phyloP scores from a whole-genome alignment of 2,888 invertebrate species.

The Limnephilus rhombicus region DNA sequence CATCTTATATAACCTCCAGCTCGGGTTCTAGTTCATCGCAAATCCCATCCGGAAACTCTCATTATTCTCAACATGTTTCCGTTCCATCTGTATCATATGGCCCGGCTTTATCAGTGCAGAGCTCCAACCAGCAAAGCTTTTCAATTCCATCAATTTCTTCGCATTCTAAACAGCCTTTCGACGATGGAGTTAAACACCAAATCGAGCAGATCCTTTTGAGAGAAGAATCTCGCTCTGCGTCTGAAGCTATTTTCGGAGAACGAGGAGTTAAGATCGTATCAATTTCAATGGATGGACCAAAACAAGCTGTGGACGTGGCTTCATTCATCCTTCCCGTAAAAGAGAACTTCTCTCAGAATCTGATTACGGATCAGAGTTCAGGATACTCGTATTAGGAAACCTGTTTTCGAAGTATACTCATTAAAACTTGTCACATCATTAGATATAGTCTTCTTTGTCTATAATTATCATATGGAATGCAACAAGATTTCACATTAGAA shows the following conservation, averaged over 20 bases:
- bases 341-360: conserved; percentile 2
- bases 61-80: neutral
- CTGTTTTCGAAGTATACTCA: neutral
- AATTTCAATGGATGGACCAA: conserved; percentile 42
- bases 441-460: neutral
- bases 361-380: neutral
- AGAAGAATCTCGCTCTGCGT: conserved; percentile 45
- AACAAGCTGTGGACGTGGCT: conserved; percentile 14
- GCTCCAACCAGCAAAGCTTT: neutral
- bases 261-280: neutral
- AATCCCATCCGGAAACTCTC: neutral
- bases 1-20: neutral
- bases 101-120: neutral
- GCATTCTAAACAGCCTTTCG: conserved; percentile 29
- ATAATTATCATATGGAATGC: neutral
- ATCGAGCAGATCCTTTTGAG: conserved; percentile 47
- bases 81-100: neutral
- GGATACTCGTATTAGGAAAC: neutral
- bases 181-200: conserved; percentile 18
- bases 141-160: neutral
- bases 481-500: neutral
- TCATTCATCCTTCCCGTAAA: conserved; percentile 28
- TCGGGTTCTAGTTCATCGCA: neutral
- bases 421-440: neutral
- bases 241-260: neutral